These are phyloP conservation scores for Sinocyclocheilus anshuiensis DNA, from an alignment of 2,113 vertebrate genomes.

Conservation along the genomic window DNA sequence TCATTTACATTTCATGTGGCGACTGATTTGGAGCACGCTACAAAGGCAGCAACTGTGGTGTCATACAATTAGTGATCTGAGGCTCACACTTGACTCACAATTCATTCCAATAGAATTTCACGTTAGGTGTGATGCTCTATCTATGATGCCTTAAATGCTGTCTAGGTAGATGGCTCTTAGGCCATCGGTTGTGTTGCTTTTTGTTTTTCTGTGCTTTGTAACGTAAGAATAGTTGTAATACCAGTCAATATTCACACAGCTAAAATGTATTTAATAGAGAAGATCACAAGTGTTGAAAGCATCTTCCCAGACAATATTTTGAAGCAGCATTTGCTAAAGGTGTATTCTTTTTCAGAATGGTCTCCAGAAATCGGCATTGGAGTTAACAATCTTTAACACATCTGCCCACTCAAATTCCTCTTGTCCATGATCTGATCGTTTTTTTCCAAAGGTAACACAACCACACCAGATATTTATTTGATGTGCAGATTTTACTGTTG, in stretches of 20 bases:
- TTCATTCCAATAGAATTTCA: not conserved
- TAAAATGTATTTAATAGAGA: constrained; percentile 51
- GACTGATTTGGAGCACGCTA: not conserved
- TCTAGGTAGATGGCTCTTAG: not conserved
- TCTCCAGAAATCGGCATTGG: constrained; percentile 62
- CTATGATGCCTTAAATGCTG: not conserved
- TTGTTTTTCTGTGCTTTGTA: not conserved
- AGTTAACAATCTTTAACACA: constrained; percentile 57
- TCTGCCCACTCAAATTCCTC: constrained; percentile 60
- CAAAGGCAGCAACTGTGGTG: not conserved
- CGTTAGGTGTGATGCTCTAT: not conserved
- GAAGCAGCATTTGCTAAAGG: constrained; percentile 58
- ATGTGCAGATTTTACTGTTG: constrained; percentile 72
- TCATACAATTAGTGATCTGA: not conserved
- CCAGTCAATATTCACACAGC: not conserved
- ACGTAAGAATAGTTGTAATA: not conserved
- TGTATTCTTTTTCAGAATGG: constrained; percentile 60
- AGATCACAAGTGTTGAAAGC: constrained; percentile 27
- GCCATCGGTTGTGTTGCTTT: constrained; percentile 2
- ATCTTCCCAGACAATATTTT: constrained; percentile 59
- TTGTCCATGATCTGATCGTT: constrained; percentile 69
- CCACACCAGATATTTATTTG: constrained; percentile 71
- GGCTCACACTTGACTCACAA: not conserved
- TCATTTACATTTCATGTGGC: not conserved
- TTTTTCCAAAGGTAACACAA: constrained; percentile 69